Percentiles rank a stretch among this genome's conserved stretches.
phyloP scores from a whole-genome alignment of 2,797 vertebrate genomes.

The Gymnothorax javanicus region DNA sequence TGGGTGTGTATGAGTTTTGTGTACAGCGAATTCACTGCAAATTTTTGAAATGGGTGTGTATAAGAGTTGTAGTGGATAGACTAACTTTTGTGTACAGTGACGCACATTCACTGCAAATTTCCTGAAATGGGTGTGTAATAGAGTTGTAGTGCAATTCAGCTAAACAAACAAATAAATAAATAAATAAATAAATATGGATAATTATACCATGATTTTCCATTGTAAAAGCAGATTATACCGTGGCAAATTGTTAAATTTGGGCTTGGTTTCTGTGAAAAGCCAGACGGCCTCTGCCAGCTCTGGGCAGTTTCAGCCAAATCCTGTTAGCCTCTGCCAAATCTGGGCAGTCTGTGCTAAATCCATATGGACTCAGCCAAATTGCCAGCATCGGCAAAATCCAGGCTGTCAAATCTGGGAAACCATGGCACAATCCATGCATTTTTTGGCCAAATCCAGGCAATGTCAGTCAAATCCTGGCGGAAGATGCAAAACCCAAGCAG shows the following conservation, averaged over 20 bases:
- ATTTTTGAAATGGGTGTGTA: background rate
- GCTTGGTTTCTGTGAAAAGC: background rate
- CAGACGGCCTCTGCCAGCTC: background rate
- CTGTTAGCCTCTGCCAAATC: background rate
- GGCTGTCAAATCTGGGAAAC: too few relatives aligned
- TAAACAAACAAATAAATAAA: background rate
- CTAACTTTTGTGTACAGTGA: slow-evolving; percentile 27
- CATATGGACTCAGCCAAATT: too few relatives aligned
- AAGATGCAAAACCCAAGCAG: too few relatives aligned
- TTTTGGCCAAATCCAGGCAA: too few relatives aligned
- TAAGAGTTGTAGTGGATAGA: background rate
- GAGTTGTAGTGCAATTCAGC: background rate
- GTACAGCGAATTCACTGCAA: slow-evolving; percentile 22
- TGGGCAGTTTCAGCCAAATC: too few relatives aligned
- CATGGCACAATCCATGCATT: too few relatives aligned
- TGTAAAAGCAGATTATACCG: background rate
- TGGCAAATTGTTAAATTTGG: background rate
- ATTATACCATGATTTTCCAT: too few relatives aligned
- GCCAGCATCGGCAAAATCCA: too few relatives aligned
- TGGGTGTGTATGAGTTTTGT: too few relatives aligned
- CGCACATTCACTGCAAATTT: slow-evolving; percentile 8
- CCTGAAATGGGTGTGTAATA: background rate
- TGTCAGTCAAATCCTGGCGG: too few relatives aligned
- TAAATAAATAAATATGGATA: too few relatives aligned
- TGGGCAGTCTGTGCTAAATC: too few relatives aligned